Conservation (phyloP, 2,888 invertebrate genomes). For the Odontocerum albicorne region DNA sequence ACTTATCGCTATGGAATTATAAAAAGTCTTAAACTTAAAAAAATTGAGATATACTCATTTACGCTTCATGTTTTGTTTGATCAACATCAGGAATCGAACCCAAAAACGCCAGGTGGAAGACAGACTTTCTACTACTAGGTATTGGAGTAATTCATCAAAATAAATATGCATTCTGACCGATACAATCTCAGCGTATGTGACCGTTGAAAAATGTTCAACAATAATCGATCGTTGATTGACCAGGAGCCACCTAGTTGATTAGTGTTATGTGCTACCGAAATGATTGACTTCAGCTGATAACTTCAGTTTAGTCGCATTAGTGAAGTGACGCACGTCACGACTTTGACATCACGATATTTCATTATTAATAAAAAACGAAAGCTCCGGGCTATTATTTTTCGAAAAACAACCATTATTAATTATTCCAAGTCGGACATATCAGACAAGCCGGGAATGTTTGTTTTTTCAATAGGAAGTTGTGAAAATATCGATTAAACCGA, state of each 20-base stretch:
- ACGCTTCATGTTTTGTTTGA: too few species aligned
- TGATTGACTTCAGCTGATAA: conserved; percentile 3
- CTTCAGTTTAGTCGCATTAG: conserved; percentile 11
- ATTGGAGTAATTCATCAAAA: too few species aligned
- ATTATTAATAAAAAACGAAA: neutral
- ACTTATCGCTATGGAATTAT: too few species aligned
- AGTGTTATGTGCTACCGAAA: neutral
- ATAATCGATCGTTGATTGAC: conserved; percentile 5
- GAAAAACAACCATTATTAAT: conserved; percentile 12
- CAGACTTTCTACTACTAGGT: too few species aligned
- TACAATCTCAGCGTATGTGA: too few species aligned
- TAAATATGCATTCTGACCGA: too few species aligned
- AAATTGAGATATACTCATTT: too few species aligned
- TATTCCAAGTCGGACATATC: conserved; percentile 15
- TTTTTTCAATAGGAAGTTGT: conserved; percentile 7
- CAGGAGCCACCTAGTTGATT: conserved; percentile 1
- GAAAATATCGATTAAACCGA: conserved; percentile 17
- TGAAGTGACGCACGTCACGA: conserved; percentile 12
- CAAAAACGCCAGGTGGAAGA: too few species aligned
- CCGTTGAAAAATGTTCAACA: neutral
- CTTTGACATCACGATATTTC: conserved; percentile 9
- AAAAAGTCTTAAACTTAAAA: too few species aligned
- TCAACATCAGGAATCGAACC: too few species aligned
- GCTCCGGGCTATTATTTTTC: neutral
- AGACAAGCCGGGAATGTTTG: conserved; percentile 13